Evolutionary conservation across 2,113 vertebrate genomes (phyloP).

Genomic region (Lophura nycthemera): DNA sequence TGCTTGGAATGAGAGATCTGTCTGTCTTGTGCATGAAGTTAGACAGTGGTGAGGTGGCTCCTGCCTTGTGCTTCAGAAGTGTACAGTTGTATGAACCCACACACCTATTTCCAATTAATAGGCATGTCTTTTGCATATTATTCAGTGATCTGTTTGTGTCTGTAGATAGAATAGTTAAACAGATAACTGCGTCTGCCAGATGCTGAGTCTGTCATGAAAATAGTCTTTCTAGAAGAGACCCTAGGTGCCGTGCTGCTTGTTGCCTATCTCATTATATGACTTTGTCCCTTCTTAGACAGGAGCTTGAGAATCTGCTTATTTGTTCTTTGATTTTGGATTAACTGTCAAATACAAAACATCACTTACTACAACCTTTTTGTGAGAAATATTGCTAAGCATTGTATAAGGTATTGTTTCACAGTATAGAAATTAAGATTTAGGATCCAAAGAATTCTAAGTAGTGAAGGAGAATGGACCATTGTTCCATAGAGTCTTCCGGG

Average conservation of each 20-base stretch:
- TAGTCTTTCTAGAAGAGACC: neutral
- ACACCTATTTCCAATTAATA: neutral
- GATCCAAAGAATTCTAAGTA: neutral
- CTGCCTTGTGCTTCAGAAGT: neutral
- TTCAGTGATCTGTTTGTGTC: neutral
- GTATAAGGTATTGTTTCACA: neutral
- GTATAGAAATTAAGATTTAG: neutral
- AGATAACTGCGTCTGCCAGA: neutral
- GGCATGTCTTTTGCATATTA: neutral
- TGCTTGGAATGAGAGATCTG: neutral
- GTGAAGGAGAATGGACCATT: neutral
- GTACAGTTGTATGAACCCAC: neutral
- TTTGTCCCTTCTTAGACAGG: neutral
- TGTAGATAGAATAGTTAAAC: neutral
- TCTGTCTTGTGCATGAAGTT: neutral
- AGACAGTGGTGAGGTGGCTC: neutral
- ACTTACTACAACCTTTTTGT: neutral
- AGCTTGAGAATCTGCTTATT: neutral
- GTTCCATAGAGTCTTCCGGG: neutral
- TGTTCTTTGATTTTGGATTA: neutral
- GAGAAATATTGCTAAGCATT: neutral
- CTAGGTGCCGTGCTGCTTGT: neutral
- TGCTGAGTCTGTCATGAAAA: neutral
- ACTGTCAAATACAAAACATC: neutral
- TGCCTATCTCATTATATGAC: neutral